phyloP scores from a whole-genome alignment of 2,797 vertebrate genomes.

The Gallinago solitaria region DNA sequence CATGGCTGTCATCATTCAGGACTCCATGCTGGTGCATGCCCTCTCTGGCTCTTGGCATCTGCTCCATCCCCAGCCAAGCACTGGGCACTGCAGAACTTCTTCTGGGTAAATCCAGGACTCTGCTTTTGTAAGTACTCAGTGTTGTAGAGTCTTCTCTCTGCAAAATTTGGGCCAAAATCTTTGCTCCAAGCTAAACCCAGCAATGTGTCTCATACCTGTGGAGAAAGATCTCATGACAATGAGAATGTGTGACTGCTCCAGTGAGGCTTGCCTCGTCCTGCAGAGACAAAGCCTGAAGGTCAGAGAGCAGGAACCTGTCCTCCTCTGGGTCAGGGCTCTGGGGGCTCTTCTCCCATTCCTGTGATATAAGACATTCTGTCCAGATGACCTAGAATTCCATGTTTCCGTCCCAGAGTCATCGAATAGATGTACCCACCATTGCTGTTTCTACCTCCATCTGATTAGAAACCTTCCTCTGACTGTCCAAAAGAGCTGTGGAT shows the following conservation, averaged over 20 bases:
- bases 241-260: not conserved
- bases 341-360: not conserved
- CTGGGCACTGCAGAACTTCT: not conserved
- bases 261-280: not conserved
- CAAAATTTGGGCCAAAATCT: not conserved
- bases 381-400: not conserved
- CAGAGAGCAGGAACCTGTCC: accelerated
- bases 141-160: not conserved
- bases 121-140: accelerated
- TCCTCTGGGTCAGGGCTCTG: not conserved
- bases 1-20: accelerated
- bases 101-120: not conserved
- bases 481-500: accelerated
- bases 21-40: not conserved
- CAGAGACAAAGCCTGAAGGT: not conserved
- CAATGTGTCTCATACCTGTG: accelerated
- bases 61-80: accelerated
- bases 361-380: not conserved
- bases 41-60: accelerated
- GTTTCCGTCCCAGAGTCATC: not conserved
- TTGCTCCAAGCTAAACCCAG: not conserved
- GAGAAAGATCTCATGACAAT: not conserved
- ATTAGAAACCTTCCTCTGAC: not conserved
- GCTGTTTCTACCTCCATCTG: not conserved
- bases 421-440: not conserved